These are phyloP conservation scores for Hirtodrosophila trivittata DNA, from an alignment of 2,888 invertebrate genomes.

Conservation along the genomic window DNA sequence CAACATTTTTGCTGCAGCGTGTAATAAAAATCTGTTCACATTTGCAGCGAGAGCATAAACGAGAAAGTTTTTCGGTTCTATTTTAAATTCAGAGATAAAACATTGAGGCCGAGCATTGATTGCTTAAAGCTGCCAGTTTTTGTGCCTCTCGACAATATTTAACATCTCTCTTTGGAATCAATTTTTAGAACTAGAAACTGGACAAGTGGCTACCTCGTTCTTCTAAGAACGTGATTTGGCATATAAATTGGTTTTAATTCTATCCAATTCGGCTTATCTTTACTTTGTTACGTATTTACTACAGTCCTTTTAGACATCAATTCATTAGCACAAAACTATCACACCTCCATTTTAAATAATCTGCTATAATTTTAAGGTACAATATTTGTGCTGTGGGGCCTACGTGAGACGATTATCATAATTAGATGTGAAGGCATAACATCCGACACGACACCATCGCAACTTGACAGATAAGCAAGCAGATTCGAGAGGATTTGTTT, in stretches of 20 bases:
- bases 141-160: too few species aligned
- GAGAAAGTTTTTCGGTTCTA: constrained; percentile 6
- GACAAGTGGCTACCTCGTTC: too few species aligned
- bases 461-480: constrained; percentile 29
- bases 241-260: not conserved
- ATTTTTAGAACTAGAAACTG: too few species aligned
- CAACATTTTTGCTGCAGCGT: constrained; percentile 37
- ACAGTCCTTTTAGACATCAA: not conserved
- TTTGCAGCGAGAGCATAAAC: constrained; percentile 44
- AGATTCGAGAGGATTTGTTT: constrained; percentile 20
- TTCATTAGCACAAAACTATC: constrained; percentile 7
- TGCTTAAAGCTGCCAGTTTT: too few species aligned
- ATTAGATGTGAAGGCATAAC: constrained; percentile 46
- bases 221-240: too few species aligned
- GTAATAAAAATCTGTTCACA: constrained; percentile 16
- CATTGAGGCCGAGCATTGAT: too few species aligned
- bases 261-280: not conserved
- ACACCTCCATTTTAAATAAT: constrained; percentile 20
- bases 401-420: constrained; percentile 50
- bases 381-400: constrained; percentile 18
- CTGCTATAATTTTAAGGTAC: constrained; percentile 18
- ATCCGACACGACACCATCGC: constrained; percentile 20
- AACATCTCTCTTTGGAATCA: too few species aligned
- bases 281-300: not conserved
- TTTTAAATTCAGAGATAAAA: too few species aligned